A percentile compares a stretch with the other conserved stretches of the same genome.
Evolutionary conservation across 2,797 vertebrate genomes (phyloP).

Genomic region (Trachops cirrhosus): DNA sequence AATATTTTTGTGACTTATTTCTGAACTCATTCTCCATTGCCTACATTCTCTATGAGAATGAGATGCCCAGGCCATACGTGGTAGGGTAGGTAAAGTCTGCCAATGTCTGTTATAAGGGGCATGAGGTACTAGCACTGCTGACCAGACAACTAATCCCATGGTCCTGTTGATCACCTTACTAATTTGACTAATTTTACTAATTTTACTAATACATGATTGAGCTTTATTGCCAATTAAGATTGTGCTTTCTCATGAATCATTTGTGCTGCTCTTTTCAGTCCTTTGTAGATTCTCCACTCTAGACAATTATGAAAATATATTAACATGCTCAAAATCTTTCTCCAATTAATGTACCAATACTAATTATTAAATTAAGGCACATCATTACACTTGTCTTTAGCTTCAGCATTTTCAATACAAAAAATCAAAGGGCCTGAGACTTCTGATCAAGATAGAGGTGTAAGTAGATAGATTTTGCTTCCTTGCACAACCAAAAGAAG

Average conservation of each 20-base stretch:
- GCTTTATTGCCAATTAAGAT: neutral
- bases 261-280: neutral
- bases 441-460: too few relatives aligned
- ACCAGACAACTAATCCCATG: neutral
- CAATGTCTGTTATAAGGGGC: neutral
- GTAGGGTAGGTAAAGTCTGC: neutral
- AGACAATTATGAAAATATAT: neutral
- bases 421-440: neutral
- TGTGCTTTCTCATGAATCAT: neutral
- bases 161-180: neutral
- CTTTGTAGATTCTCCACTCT: neutral
- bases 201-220: neutral
- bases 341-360: constrained; percentile 21
- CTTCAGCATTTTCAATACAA: neutral
- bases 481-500: too few relatives aligned
- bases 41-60: neutral
- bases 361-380: neutral
- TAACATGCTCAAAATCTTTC: neutral
- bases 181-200: neutral
- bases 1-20: constrained; percentile 11
- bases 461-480: too few relatives aligned
- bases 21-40: constrained; percentile 27
- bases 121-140: neutral
- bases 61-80: neutral
- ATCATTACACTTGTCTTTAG: neutral